Conservation (phyloP, 2,113 vertebrate species). For the Nothobranchius kuhntae region DNA sequence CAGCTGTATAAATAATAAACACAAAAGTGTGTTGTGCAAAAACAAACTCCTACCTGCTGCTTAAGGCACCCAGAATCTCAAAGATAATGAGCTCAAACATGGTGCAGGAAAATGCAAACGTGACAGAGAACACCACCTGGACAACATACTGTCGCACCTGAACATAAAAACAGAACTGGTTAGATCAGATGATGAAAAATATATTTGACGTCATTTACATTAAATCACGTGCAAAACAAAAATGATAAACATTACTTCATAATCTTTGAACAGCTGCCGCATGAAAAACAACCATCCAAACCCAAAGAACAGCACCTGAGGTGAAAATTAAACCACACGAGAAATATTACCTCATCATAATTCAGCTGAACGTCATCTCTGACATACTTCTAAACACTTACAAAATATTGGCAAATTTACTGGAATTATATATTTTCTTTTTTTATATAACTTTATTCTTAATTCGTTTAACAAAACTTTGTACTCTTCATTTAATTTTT, state of each 20-base stretch:
- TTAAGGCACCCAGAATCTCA: conserved; percentile 95
- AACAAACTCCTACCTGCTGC: conserved; percentile 84
- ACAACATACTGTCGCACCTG: conserved; percentile 95
- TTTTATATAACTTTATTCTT: no score
- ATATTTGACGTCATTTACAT: no score
- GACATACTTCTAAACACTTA: no score
- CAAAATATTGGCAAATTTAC: no score
- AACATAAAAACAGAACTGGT: neutral
- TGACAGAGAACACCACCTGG: conserved; percentile 97
- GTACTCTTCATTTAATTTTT: no score
- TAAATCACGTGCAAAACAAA: no score
- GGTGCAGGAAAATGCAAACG: conserved; percentile 98
- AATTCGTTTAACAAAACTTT: no score
- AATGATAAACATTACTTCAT: conserved; percentile 82
- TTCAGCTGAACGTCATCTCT: no score
- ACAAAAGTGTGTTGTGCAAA: neutral
- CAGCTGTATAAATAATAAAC: neutral
- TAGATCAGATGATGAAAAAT: neutral
- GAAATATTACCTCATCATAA: no score
- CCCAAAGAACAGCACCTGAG: conserved; percentile 94
- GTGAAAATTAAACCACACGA: neutral
- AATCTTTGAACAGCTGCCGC: conserved; percentile 96
- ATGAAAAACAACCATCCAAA: conserved; percentile 99
- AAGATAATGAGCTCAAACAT: conserved; percentile 99
- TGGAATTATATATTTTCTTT: no score